phyloP scores from a whole-genome alignment of 1,140 invertebrate genomes.

The Thrips palmi region DNA sequence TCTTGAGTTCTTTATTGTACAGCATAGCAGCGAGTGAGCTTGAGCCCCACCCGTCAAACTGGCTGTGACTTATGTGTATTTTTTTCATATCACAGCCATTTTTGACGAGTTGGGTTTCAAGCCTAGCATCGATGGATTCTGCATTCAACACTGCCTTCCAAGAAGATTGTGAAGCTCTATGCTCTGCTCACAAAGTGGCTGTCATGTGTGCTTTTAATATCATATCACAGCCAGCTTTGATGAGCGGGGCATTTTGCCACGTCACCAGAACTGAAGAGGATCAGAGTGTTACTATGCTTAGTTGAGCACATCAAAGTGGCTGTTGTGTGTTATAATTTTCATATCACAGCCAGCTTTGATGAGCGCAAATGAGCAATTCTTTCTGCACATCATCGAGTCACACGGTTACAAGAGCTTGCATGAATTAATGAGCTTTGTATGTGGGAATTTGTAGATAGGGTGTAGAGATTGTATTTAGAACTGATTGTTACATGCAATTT shows the following conservation, averaged over 20 bases:
- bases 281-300: no score
- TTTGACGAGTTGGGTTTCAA: conserved; percentile 55
- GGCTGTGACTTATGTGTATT: conserved; percentile 56
- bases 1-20: no score
- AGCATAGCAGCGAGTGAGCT: not conserved
- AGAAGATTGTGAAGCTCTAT: conserved; percentile 8
- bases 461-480: no score
- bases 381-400: no score
- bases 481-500: no score
- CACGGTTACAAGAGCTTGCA: no score
- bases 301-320: conserved; percentile 30
- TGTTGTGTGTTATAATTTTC: conserved; percentile 26
- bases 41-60: conserved; percentile 40
- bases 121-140: conserved; percentile 17
- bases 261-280: no score
- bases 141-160: not conserved
- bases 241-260: conserved; percentile 40
- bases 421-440: no score
- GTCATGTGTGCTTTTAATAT: conserved; percentile 24
- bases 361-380: conserved; percentile 29
- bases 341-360: conserved; percentile 72
- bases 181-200: conserved; percentile 42
- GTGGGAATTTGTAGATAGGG: no score
- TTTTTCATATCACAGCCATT: conserved; percentile 74
- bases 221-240: conserved; percentile 70